Base-by-base conservation (phyloP, 1,140 invertebrate genomes). In the Rhagoletis pomonella region DNA sequence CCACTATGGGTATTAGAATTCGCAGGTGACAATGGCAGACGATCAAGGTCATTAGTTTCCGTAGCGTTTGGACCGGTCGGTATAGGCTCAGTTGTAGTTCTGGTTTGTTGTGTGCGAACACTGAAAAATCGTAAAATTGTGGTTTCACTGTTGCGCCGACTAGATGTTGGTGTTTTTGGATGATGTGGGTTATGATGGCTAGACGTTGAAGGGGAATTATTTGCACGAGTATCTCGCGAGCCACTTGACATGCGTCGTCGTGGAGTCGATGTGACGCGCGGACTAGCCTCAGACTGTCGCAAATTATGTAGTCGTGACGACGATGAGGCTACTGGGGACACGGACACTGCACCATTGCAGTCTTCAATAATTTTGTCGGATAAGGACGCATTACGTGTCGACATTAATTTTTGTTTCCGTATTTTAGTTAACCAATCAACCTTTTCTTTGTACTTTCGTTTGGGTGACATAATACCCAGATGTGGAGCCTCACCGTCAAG, bases 401-500 rank as follows among this genome's bases (percentile, higher is more conserved):
- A 89, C 88, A 92, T 90, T 6, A 91, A 89, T 89, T 94, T 95
- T 89, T 96, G 95, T 84, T 95, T 95, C 2, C 94, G 93, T 85
- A 97, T 94, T 88, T 94, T 95, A 0, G 96, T 96, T 50, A 97
- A 91, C 96, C 96, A 97, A 90, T 97, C 95, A 0, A 96, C 93
- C 88, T 95, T 95, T 44, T 95, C 94, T 88, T 95, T 95, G 69
- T 90, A 88, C 85, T 94, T 94, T 81, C 96, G 96, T 62, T 94
- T 94, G 0, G 96, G 96, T 0, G 96, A 96, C 93, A 95, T 95
- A 65, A 96, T 92, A 39, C 95, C 93, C 84, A 96, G 93, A 90
- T 97, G 96, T 0, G 96, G 96, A 0, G 96, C 96, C 39, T 95
- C 95, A 1, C 96, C 96, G 89, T 96, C 95, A 4, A 96, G 88